Base-by-base conservation (phyloP, 2,113 vertebrate species). In the Campylorhamphus procurvoides region DNA sequence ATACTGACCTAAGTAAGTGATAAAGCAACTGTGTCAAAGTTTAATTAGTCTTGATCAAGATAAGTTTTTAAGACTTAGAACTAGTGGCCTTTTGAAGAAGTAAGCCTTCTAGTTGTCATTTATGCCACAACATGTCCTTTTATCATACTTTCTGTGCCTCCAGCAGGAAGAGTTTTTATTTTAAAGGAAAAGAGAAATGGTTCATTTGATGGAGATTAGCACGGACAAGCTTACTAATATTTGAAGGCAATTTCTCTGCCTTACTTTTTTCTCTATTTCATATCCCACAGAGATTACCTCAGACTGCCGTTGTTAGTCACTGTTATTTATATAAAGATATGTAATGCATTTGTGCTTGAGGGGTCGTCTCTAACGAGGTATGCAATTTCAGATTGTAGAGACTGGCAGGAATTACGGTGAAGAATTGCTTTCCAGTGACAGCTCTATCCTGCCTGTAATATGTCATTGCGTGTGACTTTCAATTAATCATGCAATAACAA, bases 251-350 rank as follows among this genome's bases (percentile, higher is more conserved):
- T 87, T 90, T 92, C 75, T 82, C 42, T 77, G 62, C 75, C 89
- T 88, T 96, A 93, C 89, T 77, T 97, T 94, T 93, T 82, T 83
- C 82, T 82, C 69, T 81, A 4, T 96, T 96, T 84, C 86, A 28
- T 87, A 81, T 91, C 86, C 96, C 93, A 40, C 73, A 80, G 96
- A 97, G 93, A 95, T 96, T 96, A 94, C 94, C 87, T 89, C 92
- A 94, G 95, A 69, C 89, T 82, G 94, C 92, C 1, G 42, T 87
- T 95, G 96, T 94, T 97, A 80, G 88, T 96, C 97, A 97, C 84
- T 50, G 62, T 97, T 97, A 97, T 97, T 97, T 97, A 96, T 97
- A 96, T 97, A 96, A 97, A 96, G 92, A 94, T 94, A 96, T 91
- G 94, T 96, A 96, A 97, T 94, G 79, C 16, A 4, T 96, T 96